Base-by-base conservation (phyloP, 2,797 vertebrate species). In the Melanotaenia pygmaea region DNA sequence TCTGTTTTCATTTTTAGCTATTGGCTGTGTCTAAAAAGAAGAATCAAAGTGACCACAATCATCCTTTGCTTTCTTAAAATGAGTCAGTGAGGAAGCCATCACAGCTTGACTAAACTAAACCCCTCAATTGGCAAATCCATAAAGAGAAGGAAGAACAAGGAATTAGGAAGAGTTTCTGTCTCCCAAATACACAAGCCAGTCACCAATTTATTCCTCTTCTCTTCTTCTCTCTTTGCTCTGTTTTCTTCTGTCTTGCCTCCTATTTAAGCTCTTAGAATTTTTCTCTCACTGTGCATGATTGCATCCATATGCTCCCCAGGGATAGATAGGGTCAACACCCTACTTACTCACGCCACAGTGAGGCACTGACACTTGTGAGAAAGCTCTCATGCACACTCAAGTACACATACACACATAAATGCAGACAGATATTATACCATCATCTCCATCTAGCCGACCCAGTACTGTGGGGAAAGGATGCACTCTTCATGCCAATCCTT, bases 311-410 rank as follows among this genome's bases (percentile, higher is more conserved):
- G 93, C 87, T 92, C 92, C 90, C 85, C 67, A 85, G 91, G 92
- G 92, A 92, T 87, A 86, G 87, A 90, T 89, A 85, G 90, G 92
- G 91, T 93, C 91, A 94, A 90, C 91, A 91, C 91, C 91, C 90
- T 92, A 92, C 92, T 93, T 94, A 92, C 91, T 94, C 91, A 91
- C 88, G 77, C 91, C 89, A 92, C 90, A 89, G 83, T 61, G 75
- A 89, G 86, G 90, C 88, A 92, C 87, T 90, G 91, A 93, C 91
- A 92, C 90, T 92, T 90, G 91, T 93, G 93, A 93, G 92, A 93
- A 94, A 91, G 70, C 82, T 75, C 80, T 65, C 28, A 67, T 35
- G 20, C 70, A 69, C 50, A 28, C 79, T 54, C 20, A 28, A 24
- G 68, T 50, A 20, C 61, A 67, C 30, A 26, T 59, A 64, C 64